Evolutionary conservation across 2,888 invertebrate species (phyloP), one percentile per base, ranked within the genome.

Genomic region (Masnerella sp.): DNA sequence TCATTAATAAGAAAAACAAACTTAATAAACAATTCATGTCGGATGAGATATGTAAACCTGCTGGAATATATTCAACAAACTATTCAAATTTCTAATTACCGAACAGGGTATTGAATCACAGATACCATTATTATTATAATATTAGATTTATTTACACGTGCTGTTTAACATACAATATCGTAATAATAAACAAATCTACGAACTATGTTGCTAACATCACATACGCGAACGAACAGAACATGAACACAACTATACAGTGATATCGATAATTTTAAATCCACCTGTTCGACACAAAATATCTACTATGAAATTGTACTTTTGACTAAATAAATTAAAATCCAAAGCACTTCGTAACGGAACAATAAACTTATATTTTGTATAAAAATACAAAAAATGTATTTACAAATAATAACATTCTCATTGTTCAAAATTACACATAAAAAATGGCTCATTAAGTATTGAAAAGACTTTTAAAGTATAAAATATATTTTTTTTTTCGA

Each of bases 351-450:
- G 25, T 28, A 45, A 47, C 30, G 1, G 11, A 28, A 30, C 43
- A 40, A 34, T 43, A 20, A 43, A 20, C 43, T 11, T 11, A 20
- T 9, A 14, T 30, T 32, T 32, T n/a, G n/a, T 32, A 32, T 22
- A 47, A 47, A 47, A 47, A 30, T 47, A 47, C 45, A 47, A 47
- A 45, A 22, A 30, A 30, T 25, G 43, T 42, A 42, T 42, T 12
- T 22, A n/a, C 32, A 32, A 22, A 34, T 22, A 9, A 32, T 43
- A 51, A 15, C 28, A 38, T 25, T 18, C 25, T 11, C 32, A 9
- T 5, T 9, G 32, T 32, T 32, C n/a, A n/a, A n/a, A n/a, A n/a
- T n/a, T n/a, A n/a, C n/a, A n/a, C n/a, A n/a, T n/a, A n/a, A n/a
- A n/a, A n/a, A n/a, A n/a, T n/a, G n/a, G n/a, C n/a, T n/a, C n/a